These are phyloP conservation scores for Trigoniulus corallinus DNA, from an alignment of 1,140 invertebrate genomes.

Conservation along the genomic window DNA sequence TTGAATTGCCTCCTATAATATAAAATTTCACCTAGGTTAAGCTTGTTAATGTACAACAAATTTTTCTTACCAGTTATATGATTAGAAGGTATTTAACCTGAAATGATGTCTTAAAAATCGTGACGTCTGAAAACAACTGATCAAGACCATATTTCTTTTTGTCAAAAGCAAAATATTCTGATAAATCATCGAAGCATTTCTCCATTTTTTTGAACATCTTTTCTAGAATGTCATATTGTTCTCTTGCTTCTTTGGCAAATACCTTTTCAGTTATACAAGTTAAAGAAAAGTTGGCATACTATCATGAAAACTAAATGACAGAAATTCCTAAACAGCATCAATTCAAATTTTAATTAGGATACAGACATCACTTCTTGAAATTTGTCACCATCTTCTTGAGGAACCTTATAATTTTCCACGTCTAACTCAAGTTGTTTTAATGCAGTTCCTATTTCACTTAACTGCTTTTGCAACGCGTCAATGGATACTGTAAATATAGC, in stretches of 20 bases:
- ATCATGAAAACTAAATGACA: no score
- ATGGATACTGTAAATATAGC: conserved; percentile 45
- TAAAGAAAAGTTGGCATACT: no score
- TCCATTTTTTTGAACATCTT: conserved; percentile 93
- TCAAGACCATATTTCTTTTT: conserved; percentile 84
- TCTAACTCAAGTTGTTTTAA: conserved; percentile 75
- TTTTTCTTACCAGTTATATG: no score
- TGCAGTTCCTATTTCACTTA: conserved; percentile 70
- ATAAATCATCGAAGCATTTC: conserved; percentile 56
- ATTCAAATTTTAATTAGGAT: conserved; percentile 28
- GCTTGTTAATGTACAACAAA: conserved; percentile 7
- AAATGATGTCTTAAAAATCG: conserved; percentile 87
- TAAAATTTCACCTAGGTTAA: conserved; percentile 4
- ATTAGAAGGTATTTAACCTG: conserved; percentile 47
- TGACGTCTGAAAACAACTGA: conserved; percentile 90
- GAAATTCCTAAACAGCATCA: neutral
- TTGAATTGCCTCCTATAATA: conserved; percentile 55
- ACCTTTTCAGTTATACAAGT: conserved; percentile 26
- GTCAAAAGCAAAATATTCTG: conserved; percentile 88
- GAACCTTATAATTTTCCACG: conserved; percentile 57
- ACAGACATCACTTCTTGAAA: conserved; percentile 69
- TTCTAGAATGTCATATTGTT: conserved; percentile 70
- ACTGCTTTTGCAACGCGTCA: conserved; percentile 65
- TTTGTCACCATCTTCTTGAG: conserved; percentile 57
- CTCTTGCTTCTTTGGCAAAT: conserved; percentile 60